These are phyloP conservation scores for Suricata suricatta DNA, from an alignment of 2,113 vertebrate species.

Conservation along the genomic window DNA sequence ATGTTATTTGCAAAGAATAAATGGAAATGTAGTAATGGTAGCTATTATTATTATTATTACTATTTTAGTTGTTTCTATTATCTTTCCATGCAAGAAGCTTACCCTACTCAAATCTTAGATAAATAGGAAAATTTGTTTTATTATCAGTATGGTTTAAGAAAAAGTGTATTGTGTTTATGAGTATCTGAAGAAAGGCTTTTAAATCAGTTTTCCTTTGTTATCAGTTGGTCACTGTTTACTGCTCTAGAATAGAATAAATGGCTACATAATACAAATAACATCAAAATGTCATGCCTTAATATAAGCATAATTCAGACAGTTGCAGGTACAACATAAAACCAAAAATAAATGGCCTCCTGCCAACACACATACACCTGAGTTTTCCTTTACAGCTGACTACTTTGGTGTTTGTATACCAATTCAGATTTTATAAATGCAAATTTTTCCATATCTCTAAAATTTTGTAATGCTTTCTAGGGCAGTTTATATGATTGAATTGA, in stretches of 20 bases:
- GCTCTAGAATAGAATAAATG: not conserved
- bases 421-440: not conserved
- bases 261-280: not conserved
- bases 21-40: not conserved
- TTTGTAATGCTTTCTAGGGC: not conserved
- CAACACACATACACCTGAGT: not conserved
- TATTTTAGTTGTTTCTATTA: not conserved
- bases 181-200: constrained; percentile 4
- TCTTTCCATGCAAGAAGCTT: not conserved
- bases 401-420: not conserved
- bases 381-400: not conserved
- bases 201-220: constrained; percentile 1
- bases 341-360: not conserved
- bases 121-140: not conserved
- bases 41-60: not conserved
- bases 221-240: not conserved
- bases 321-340: not conserved
- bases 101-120: not conserved
- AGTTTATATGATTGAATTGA: not conserved
- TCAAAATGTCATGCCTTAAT: not conserved
- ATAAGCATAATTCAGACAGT: not conserved
- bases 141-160: not conserved
- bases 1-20: constrained; percentile 32
- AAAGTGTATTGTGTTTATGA: not conserved
- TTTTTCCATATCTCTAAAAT: not conserved